Percentiles rank a stretch among this genome's conserved stretches.
Conservation (phyloP, 2,113 vertebrate genomes). For the human region GRCh38 chr7:53087001-53087500, state of each 20-base stretch:
- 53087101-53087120: fast-evolving
- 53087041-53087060: fast-evolving
- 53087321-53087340: background rate
- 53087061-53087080: fast-evolving
- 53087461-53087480: too few species aligned
- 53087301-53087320: fast-evolving
- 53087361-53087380: fast-evolving
- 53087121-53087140: fast-evolving
- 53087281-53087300: too few species aligned
- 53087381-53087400: fast-evolving
- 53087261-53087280: fast-evolving
- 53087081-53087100: fast-evolving
- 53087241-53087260: too few species aligned
- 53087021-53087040: background rate
- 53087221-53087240: fast-evolving
- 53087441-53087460: too few species aligned
- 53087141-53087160: fast-evolving
- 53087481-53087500: too few species aligned
- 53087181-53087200: fast-evolving
- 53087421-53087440: too few species aligned
- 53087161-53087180: fast-evolving
- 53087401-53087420: too few species aligned
- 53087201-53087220: fast-evolving
- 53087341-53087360: fast-evolving
- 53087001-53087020: fast-evolving